Evolutionary conservation across 37 sponge, comb jelly and placozoan genomes (phyloP), one percentile per base, ranked within the genome.

Genomic region (Halichondria panicea): DNA sequence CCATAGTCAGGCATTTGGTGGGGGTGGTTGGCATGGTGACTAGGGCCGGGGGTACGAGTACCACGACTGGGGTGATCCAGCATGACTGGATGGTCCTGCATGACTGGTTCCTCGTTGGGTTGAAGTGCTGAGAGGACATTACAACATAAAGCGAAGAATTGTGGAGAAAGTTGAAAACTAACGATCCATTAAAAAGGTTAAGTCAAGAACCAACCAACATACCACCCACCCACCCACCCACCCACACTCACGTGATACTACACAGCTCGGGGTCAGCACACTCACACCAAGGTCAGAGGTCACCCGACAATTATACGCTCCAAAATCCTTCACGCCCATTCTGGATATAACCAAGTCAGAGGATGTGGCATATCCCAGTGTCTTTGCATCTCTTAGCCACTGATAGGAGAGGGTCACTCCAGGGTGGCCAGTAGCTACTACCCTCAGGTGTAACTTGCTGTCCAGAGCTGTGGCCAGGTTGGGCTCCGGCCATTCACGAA

Each of bases 341-440:
- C 25, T 56, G 0, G 68, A 34, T 18, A 93, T 54, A 0, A 57
- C 41, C 28, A 93, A 43, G 22, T 80, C 87, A 5, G 27, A 52
- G 11, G 52, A 8, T 0, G 64, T 79, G 0, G 76, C 79, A 42
- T 85, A 88, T 28, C 50, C 30, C 21, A 89, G 72, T 13, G 55
- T 25, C 32, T 60, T 19, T 30, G 74, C 71, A 35, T 93, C 75
- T 31, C 77, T 52, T 68, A 75, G 89, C 94, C 94, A 93, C 83
- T 89, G 94, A 70, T 90, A 90, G 43, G 15, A 13, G 46, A 92
- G 68, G 4, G 45, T 15, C 24, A 65, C 87, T 21, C 50, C 86
- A 42, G 55, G 54, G 27, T 31, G 18, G 37, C 55, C 32, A 3
- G 11, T 12, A 1, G 66, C 77, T 34, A 43, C 77, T 1, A 76